Conservation (phyloP, 1,140 invertebrate species). For the Trachymyrmex septentrionalis region DNA sequence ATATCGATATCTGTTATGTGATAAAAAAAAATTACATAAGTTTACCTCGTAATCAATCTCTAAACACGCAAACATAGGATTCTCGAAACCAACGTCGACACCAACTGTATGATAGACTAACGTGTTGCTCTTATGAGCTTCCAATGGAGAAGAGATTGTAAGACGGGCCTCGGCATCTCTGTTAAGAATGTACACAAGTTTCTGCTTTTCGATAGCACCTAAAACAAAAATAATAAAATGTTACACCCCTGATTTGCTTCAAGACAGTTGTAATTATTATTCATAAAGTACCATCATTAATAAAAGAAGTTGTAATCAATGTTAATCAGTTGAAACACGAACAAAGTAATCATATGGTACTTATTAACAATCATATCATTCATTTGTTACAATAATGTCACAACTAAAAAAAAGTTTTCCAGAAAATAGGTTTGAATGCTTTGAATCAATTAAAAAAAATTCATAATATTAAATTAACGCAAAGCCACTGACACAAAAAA, state of each 20-base stretch:
- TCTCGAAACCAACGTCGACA: slow-evolving; percentile 99
- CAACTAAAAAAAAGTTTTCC: too few relatives aligned
- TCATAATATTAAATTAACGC: too few relatives aligned
- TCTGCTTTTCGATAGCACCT: slow-evolving; percentile 99
- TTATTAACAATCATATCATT: background rate
- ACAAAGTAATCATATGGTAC: slow-evolving; percentile 81
- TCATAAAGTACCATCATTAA: slow-evolving; percentile 72
- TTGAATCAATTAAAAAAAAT: too few relatives aligned
- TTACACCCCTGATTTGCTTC: background rate
- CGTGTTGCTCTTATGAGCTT: slow-evolving; percentile 99
- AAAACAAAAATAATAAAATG: slow-evolving; percentile 66
- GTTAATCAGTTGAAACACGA: slow-evolving; percentile 86
- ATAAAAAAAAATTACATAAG: slow-evolving; percentile 7
- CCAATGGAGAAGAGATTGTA: slow-evolving; percentile 99
- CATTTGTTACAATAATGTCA: too few relatives aligned
- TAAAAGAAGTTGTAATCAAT: slow-evolving; percentile 80
- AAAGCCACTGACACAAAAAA: too few relatives aligned
- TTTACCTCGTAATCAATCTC: slow-evolving; percentile 99
- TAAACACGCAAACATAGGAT: slow-evolving; percentile 99
- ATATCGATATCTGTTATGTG: background rate
- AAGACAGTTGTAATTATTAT: background rate
- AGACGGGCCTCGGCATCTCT: slow-evolving; percentile 98
- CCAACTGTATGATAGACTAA: slow-evolving; percentile 99
- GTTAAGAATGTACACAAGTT: slow-evolving; percentile 99
- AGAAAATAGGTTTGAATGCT: too few relatives aligned